Evolutionary conservation across 2,113 vertebrate species (phyloP), one percentile per base, ranked within the genome.

Genomic region (Sturnus vulgaris): DNA sequence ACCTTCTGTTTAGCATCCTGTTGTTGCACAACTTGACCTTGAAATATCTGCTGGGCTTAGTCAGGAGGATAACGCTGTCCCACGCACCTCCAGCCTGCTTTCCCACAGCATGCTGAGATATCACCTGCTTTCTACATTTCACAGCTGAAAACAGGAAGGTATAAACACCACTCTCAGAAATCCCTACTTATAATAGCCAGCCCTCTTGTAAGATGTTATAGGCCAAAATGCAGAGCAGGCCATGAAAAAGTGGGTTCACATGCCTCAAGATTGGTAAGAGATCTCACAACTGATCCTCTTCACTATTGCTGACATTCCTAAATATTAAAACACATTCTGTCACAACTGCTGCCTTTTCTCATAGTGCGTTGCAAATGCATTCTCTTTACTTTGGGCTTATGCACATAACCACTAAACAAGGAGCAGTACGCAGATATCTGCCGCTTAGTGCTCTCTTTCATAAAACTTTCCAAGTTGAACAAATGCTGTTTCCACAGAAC

Each of bases 81-180:
- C 60, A 70, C 0, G 0, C 14, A 76, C 4, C 40, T 56, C 37
- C 22, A 90, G 53, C 13, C 9, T 0, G 2, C 31, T 78, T 89
- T 91, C 52, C 42, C 33, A 75, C 25, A 57, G 37, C 3, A 0
- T 46, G 24, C n/a, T 83, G 17, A 83, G 37, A 83, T 14, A 31
- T 37, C 33, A 49, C 3, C 9, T 68, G 17, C 40, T 64, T 71
- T 88, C 75, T 47, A 3, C 9, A 22, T 42, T 86, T 72, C 22
- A 12, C 8, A 64, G 9, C 20, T 72, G 61, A 71, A 88, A 79
- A 63, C 20, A 71, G 85, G 37, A 63, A 59, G 18, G 6, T 44
- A 92, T 39, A 50, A 94, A 72, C 53, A 92, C 3, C 37, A 40
- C 63, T 77, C 40, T 37, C 31, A 72, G 31, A 60, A 79, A 69